Percentiles rank a stretch among this genome's conserved stretches.
phyloP scores from a whole-genome alignment of 2,113 vertebrate genomes.

The Spea multiplicata region DNA sequence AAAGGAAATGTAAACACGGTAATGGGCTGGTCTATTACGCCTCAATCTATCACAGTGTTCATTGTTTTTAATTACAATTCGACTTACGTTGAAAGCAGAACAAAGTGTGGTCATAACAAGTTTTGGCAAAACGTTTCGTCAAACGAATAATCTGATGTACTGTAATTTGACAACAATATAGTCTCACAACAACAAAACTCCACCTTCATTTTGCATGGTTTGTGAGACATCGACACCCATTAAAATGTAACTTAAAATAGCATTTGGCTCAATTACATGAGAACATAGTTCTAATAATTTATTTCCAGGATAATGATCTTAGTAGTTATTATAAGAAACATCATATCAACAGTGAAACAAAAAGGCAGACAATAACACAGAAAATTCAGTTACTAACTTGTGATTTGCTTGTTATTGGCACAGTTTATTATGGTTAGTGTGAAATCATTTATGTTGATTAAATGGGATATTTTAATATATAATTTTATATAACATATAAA shows the following conservation, averaged over 20 bases:
- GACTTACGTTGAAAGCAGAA: too few relatives aligned
- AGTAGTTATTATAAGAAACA: conserved; percentile 2
- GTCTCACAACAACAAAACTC: conserved; percentile 59
- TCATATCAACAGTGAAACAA: conserved; percentile 15
- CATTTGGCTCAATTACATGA: conserved; percentile 20
- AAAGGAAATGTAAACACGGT: too few relatives aligned
- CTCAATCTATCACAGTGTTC: too few relatives aligned
- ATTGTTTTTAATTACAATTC: too few relatives aligned
- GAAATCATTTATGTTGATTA: conserved; percentile 2
- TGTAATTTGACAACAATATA: conserved; percentile 62
- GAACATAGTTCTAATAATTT: conserved; percentile 31
- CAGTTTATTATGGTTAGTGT: background rate
- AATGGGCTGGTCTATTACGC: too few relatives aligned
- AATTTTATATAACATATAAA: too few relatives aligned
- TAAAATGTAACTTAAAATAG: conserved; percentile 33
- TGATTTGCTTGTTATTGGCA: background rate
- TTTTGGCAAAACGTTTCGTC: conserved; percentile 58
- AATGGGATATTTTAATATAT: too few relatives aligned
- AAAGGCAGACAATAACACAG: background rate
- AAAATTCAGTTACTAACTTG: conserved; percentile 7
- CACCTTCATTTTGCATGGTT: conserved; percentile 50
- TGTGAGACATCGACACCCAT: conserved; percentile 19
- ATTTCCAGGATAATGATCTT: conserved; percentile 22
- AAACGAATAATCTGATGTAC: conserved; percentile 58
- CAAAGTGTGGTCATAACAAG: conserved; percentile 46